Conservation (phyloP, 2,888 invertebrate species). For the Tipula helvola region DNA sequence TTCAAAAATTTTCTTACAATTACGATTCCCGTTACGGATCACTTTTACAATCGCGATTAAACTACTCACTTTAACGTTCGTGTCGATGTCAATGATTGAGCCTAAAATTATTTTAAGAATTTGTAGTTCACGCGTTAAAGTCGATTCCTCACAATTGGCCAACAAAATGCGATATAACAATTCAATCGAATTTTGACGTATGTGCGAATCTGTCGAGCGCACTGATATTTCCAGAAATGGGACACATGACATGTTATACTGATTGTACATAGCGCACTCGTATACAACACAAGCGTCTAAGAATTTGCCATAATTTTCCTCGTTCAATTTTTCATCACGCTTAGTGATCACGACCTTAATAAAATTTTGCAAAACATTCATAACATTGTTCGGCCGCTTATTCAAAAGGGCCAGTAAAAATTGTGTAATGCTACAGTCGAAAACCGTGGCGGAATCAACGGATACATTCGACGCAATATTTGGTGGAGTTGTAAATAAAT, state of each 20-base stretch:
- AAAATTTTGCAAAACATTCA: background rate
- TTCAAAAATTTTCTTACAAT: background rate
- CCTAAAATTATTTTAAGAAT: background rate
- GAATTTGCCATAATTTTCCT: background rate
- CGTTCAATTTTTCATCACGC: background rate
- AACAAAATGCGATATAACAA: background rate
- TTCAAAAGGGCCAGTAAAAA: background rate
- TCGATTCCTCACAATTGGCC: background rate
- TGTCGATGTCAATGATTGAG: background rate
- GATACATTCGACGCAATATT: background rate
- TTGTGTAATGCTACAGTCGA: background rate
- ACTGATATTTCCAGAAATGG: background rate
- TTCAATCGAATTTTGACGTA: background rate
- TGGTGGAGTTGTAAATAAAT: background rate
- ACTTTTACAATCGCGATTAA: background rate
- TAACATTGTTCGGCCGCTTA: background rate
- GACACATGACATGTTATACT: background rate
- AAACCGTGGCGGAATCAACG: background rate
- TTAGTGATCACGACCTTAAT: background rate
- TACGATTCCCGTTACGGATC: background rate
- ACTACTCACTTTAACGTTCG: background rate
- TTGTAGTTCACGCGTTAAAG: background rate
- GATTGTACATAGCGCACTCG: background rate
- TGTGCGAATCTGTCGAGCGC: background rate
- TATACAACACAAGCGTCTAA: background rate